A percentile compares a stretch with the other conserved stretches of the same genome.
Evolutionary conservation across 2,888 invertebrate genomes (phyloP).

Genomic region (Dynastes grantii): DNA sequence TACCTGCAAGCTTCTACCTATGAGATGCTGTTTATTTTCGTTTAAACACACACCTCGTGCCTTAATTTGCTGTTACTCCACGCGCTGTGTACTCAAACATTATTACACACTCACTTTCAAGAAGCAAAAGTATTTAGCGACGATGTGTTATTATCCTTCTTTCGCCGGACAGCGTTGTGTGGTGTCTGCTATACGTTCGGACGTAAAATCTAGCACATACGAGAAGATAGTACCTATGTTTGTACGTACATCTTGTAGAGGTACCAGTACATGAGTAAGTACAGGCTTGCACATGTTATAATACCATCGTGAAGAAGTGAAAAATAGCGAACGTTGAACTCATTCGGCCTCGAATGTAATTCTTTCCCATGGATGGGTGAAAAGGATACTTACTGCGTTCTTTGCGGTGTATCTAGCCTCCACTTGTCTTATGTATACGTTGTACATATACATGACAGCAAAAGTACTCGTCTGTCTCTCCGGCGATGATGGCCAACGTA

Average conservation of each 20-base stretch:
- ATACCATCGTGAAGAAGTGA: slow-evolving; percentile 46
- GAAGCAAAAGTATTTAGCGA: slow-evolving; percentile 41
- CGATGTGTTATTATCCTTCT: slow-evolving; percentile 42
- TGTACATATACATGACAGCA: neutral
- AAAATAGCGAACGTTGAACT: slow-evolving; percentile 46
- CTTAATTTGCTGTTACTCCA: neutral
- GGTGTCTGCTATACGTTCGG: neutral
- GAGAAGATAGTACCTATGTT: neutral
- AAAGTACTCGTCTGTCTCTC: neutral
- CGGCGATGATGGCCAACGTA: too few species aligned
- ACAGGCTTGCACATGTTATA: slow-evolving; percentile 40
- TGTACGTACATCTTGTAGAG: slow-evolving; percentile 15
- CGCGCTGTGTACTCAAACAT: slow-evolving; percentile 30
- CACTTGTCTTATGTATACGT: slow-evolving; percentile 25
- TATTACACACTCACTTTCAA: slow-evolving; percentile 41
- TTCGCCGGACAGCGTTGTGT: neutral
- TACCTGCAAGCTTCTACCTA: neutral
- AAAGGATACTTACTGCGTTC: slow-evolving; percentile 39
- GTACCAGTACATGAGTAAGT: slow-evolving; percentile 15
- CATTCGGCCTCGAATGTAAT: slow-evolving; percentile 47
- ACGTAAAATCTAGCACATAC: neutral
- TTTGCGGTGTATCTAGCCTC: slow-evolving; percentile 22
- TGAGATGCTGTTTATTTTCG: slow-evolving; percentile 13
- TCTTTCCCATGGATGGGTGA: slow-evolving; percentile 44
- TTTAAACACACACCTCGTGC: slow-evolving; percentile 8